phyloP scores from a whole-genome alignment of 2,113 vertebrate species.

The Macquaria ambigua region DNA sequence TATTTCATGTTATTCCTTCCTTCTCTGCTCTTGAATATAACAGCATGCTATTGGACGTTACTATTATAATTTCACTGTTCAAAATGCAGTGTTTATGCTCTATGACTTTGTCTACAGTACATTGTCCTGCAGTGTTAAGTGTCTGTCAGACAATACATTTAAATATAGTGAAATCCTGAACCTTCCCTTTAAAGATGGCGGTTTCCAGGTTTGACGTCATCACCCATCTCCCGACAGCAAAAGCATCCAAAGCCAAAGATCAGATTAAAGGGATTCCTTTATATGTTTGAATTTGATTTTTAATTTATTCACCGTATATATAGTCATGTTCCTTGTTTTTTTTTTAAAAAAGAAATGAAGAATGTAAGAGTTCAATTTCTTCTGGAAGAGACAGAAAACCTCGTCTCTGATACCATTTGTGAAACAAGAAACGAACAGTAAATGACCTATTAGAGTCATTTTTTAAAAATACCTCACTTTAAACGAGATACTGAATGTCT shows the following conservation, averaged over 20 bases:
- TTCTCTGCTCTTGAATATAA: background rate
- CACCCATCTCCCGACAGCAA: slow-evolving; percentile 35
- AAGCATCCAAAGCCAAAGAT: slow-evolving; percentile 41
- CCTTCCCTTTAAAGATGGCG: slow-evolving; percentile 61
- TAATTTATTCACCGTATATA: background rate
- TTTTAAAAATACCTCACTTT: background rate
- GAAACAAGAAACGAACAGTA: background rate
- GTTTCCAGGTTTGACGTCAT: slow-evolving; percentile 12
- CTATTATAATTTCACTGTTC: background rate
- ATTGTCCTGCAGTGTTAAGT: background rate
- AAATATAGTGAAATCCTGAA: slow-evolving; percentile 46
- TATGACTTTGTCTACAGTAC: background rate
- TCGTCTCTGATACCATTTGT: background rate
- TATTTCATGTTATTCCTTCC: background rate
- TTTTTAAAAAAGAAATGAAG: background rate
- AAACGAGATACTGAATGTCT: background rate
- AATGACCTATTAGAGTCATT: background rate
- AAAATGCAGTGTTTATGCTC: background rate
- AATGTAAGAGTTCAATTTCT: background rate
- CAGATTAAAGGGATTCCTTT: slow-evolving; percentile 66
- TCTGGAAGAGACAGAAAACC: background rate
- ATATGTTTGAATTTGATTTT: background rate
- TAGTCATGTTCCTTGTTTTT: background rate
- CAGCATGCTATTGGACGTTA: background rate
- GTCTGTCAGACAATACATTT: background rate